Base-by-base conservation (phyloP, 2,888 invertebrate genomes). In the Drosophila helvetica region DNA sequence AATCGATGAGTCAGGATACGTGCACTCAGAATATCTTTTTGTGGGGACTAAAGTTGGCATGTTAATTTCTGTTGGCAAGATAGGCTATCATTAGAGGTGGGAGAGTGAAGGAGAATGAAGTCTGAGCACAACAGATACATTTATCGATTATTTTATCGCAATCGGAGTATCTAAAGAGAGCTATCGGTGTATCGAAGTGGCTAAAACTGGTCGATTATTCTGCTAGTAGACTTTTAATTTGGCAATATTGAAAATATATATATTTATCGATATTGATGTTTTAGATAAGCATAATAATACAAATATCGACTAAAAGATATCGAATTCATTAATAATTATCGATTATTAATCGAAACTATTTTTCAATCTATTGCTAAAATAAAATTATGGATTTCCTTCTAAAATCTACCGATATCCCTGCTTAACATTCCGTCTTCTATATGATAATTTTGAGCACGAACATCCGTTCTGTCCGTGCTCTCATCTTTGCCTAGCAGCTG, bases 1-100 rank as follows among this genome's bases (percentile, higher is more conserved):
- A 75, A 62, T 73, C 83, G 69, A 71, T 79, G 83, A 81, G 80
- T 25, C 55, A 30, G 53, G 52, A 51, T 55, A 51, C 30, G 61
- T 61, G 79, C 78, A 79, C 77, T 79, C 67, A 47, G 62, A 17
- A 60, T 75, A 38, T 47, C 25, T 51, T 64, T 42, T 51, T 17
- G 38, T 4, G 18, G 18, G 18, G 22, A n/a, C 12, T 38, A 19
- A 9, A 25, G 45, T 48, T 0, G 1, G 22, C 18, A 30, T 12
- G 42, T 33, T 15, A 33, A 33, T 15, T 33, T 15, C 15, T 15
- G 2, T 0, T 7, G 30, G 7, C 27, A 18, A 30, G 50, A 15
- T n/a, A 30, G 9, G 63, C 54, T 25, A 4, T 9, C n/a, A n/a
- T 33, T 15, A 43, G 54, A 50, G 48, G n/a, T 65, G n/a, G 2